These are phyloP conservation scores for Erythrolamprus reginae DNA, from an alignment of 2,113 vertebrate genomes.

Conservation along the genomic window DNA sequence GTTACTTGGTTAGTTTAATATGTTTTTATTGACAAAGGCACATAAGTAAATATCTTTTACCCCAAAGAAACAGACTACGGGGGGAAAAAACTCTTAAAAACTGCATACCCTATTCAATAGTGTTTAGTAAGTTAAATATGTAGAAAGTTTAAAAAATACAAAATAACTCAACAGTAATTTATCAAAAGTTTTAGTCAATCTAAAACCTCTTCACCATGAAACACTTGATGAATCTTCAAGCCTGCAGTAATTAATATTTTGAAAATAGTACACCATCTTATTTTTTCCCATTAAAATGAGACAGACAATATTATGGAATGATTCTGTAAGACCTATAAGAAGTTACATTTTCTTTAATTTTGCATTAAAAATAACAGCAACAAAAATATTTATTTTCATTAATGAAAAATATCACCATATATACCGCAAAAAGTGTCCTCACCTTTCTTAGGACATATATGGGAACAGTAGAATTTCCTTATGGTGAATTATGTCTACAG, in stretches of 20 bases:
- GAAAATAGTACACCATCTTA: background rate
- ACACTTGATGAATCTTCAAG: background rate
- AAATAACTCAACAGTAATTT: background rate
- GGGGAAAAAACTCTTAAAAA: background rate
- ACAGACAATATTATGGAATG: too few species aligned
- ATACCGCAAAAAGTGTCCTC: too few species aligned
- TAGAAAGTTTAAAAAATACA: background rate
- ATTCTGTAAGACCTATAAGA: too few species aligned
- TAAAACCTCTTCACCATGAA: background rate
- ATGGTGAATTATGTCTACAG: too few species aligned
- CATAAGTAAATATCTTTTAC: background rate
- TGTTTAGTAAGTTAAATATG: background rate
- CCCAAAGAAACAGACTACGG: background rate
- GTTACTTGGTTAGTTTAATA: constrained; percentile 18
- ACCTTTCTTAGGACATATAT: too few species aligned
- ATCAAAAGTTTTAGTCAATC: background rate
- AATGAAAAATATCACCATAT: too few species aligned
- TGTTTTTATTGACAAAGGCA: background rate
- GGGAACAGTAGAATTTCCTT: too few species aligned
- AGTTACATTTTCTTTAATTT: too few species aligned
- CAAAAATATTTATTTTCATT: too few species aligned
- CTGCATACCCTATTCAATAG: background rate
- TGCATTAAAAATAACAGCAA: too few species aligned
- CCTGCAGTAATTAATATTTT: background rate
- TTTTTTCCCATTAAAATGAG: too few species aligned